These are phyloP conservation scores for Rhingia rostrata DNA, from an alignment of 2,888 invertebrate species.

Conservation along the genomic window DNA sequence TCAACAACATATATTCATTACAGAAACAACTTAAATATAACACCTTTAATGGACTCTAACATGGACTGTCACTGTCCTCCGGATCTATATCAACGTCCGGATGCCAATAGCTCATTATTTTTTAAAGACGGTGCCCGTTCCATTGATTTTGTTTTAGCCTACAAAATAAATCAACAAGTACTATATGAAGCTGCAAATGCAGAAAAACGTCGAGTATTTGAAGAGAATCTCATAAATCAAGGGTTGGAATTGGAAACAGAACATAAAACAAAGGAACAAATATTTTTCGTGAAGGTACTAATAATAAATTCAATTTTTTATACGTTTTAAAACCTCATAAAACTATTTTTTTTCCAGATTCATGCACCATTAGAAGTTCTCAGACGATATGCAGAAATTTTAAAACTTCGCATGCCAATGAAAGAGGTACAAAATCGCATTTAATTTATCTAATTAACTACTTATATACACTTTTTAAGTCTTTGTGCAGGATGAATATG, in stretches of 20 bases:
- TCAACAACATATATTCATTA: not conserved
- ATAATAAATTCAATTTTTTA: not conserved
- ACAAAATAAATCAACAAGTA: slow-evolving; percentile 86
- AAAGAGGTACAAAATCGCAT: slow-evolving; percentile 86
- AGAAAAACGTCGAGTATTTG: slow-evolving; percentile 86
- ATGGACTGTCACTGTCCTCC: slow-evolving; percentile 45
- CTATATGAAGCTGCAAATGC: slow-evolving; percentile 80
- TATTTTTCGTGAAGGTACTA: slow-evolving; percentile 90
- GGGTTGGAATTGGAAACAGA: slow-evolving; percentile 90
- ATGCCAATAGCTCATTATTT: slow-evolving; percentile 84
- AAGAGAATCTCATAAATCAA: slow-evolving; percentile 88
- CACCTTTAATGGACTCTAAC: slow-evolving; percentile 25
- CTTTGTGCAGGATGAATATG: slow-evolving; percentile 77
- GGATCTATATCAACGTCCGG: slow-evolving; percentile 75
- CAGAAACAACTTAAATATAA: slow-evolving; percentile 12
- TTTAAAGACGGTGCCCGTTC: slow-evolving; percentile 89
- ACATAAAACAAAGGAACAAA: slow-evolving; percentile 86
- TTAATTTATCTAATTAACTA: slow-evolving; percentile 68
- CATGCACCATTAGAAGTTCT: slow-evolving; percentile 93
- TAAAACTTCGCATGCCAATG: slow-evolving; percentile 97
- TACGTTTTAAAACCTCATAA: not conserved
- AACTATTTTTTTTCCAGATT: slow-evolving; percentile 84
- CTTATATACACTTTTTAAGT: slow-evolving; percentile 81
- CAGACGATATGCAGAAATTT: slow-evolving; percentile 93
- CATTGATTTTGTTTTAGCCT: slow-evolving; percentile 91